Conservation (phyloP, 2,888 invertebrate genomes). For the Dichetophora obliterata region DNA sequence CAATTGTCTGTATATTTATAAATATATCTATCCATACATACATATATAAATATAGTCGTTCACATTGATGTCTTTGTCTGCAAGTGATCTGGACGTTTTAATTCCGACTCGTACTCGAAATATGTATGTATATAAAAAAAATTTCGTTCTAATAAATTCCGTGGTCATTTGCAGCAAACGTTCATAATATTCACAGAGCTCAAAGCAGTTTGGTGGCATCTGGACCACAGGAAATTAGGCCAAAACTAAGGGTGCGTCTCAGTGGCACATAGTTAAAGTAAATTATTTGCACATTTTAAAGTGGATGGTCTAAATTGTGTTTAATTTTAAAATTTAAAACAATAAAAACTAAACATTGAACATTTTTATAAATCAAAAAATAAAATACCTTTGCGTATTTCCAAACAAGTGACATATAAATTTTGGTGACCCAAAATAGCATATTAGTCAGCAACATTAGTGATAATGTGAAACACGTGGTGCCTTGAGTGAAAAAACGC, state of each 20-base stretch:
- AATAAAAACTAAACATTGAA: too few relatives aligned
- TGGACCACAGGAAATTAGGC: constrained; percentile 12
- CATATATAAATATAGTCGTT: constrained; percentile 7
- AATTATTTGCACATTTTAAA: too few relatives aligned
- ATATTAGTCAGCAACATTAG: too few relatives aligned
- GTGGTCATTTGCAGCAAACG: neutral
- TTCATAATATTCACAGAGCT: constrained; percentile 3
- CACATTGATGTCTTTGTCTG: constrained; percentile 22
- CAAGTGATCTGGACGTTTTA: constrained; percentile 11
- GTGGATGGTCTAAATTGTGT: too few relatives aligned
- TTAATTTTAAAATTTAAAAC: too few relatives aligned
- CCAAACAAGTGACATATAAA: too few relatives aligned
- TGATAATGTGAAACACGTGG: too few relatives aligned
- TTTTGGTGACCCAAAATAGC: too few relatives aligned
- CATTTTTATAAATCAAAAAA: too few relatives aligned
- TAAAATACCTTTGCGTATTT: too few relatives aligned
- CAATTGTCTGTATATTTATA: neutral
- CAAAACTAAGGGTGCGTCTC: neutral
- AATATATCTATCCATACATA: neutral
- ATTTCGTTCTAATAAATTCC: constrained; percentile 12
- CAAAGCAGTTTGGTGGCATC: constrained; percentile 12
- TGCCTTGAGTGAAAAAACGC: too few relatives aligned
- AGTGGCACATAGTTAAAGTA: neutral
- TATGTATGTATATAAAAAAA: too few relatives aligned
- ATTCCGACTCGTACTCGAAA: neutral